Base-by-base conservation (phyloP, 2,888 invertebrate genomes). In the Rotaria socialis region DNA sequence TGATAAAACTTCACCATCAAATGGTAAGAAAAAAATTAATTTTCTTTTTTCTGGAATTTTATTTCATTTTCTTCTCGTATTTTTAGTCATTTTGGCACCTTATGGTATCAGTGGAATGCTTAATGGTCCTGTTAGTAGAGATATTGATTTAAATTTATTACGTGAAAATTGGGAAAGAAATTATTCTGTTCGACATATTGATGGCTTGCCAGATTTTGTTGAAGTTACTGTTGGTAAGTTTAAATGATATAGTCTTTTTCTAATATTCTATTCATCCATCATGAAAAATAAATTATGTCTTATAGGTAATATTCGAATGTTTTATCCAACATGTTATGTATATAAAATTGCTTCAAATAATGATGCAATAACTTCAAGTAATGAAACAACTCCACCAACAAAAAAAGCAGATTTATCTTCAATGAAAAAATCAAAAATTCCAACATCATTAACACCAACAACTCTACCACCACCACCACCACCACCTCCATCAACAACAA, bases 41-140 rank as follows among this genome's bases (percentile, higher is more conserved):
- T 2, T 27, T 10, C 14, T 14, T n/a, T 4, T 27, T 60, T 60
- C 27, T 27, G 11, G 55, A 55, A 6, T 55, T 55, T 55, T 6
- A 16, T n/a, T 5, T 11, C 11, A 11, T 27, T 67, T 16, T 67
- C 35, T 35, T 35, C 35, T 35, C 35, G 1, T 35, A 35, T 35
- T 19, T 91, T 4, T 93, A 94, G 97, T 97, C 89, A 95, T 97
- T 91, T 92, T 98, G 90, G 96, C 96, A 50, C 98, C 97, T 58
- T 97, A 95, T 91, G 97, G 97, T 22, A 93, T 97, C 90, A 94
- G 95, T 88, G 98, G 96, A 80, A 94, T 94, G 86, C 93, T 97
- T 90, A 96, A 96, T 85, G 97, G 97, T 1, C 94, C 95, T 89
- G 93, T 94, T 88, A 95, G 94, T 92, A 90, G 91, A 87, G 92